Conservation (phyloP, 2,797 vertebrate genomes). For the Luscinia megarhynchos region DNA sequence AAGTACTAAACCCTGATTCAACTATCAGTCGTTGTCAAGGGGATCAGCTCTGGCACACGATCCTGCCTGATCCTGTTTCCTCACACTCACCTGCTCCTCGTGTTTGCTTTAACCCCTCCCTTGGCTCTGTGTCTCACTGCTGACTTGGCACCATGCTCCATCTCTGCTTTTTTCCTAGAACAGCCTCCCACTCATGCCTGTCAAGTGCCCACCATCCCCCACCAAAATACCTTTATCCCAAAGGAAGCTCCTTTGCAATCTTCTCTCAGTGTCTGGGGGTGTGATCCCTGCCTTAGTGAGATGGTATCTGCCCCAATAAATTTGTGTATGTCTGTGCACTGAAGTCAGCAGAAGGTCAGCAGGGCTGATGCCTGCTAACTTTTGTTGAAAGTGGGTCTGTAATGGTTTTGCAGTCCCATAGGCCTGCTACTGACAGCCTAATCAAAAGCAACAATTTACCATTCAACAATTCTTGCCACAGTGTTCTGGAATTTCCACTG, state of each 20-base stretch:
- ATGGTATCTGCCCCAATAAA: background rate
- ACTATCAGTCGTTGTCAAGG: background rate
- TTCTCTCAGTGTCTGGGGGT: background rate
- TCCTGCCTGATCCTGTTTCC: conserved; percentile 13
- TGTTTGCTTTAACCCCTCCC: conserved; percentile 21
- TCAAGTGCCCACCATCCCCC: background rate
- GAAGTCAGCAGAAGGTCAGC: conserved; percentile 4
- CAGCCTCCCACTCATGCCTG: background rate
- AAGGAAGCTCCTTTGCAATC: background rate
- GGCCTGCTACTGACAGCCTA: background rate
- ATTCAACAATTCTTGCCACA: background rate
- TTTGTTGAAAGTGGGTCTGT: background rate
- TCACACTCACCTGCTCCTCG: background rate
- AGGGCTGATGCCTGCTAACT: background rate
- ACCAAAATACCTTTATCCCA: background rate
- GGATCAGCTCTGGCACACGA: background rate
- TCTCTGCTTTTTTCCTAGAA: background rate
- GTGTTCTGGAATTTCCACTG: background rate
- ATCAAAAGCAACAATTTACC: background rate
- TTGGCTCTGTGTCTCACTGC: conserved; percentile 28
- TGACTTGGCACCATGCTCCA: conserved; percentile 5
- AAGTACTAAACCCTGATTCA: background rate
- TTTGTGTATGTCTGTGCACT: background rate
- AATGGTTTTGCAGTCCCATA: background rate
- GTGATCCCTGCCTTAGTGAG: background rate